Conservation (phyloP, 1,140 invertebrate genomes). For the Carcinoscorpius rotundicauda region DNA sequence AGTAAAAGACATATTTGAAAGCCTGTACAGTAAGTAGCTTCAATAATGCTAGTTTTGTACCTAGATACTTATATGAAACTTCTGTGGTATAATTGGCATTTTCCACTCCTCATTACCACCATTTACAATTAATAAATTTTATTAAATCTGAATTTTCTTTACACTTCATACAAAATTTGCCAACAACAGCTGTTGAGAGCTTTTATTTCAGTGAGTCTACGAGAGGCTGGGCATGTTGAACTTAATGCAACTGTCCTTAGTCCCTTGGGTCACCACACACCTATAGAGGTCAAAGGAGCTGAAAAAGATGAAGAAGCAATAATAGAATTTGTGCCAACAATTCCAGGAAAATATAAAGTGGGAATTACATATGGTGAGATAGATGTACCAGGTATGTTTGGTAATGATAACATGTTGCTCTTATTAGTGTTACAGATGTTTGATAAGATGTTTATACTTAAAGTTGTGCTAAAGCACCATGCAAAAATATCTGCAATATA, state of each 20-base stretch:
- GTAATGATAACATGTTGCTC: too few species aligned
- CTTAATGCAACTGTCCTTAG: constrained; percentile 76
- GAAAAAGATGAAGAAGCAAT: constrained; percentile 53
- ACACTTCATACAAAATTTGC: background rate
- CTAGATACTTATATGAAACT: too few species aligned
- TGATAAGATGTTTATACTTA: too few species aligned
- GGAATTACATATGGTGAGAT: constrained; percentile 74
- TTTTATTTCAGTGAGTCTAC: constrained; percentile 57
- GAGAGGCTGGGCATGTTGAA: constrained; percentile 77
- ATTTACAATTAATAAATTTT: background rate
- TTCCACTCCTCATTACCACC: too few species aligned
- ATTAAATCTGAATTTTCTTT: background rate
- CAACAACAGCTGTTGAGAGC: background rate
- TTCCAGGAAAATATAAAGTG: constrained; percentile 80
- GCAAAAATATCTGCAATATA: too few species aligned
- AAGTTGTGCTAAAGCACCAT: too few species aligned
- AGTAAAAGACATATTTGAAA: too few species aligned
- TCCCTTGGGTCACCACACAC: constrained; percentile 73
- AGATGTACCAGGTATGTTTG: constrained; percentile 37
- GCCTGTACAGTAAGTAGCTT: too few species aligned
- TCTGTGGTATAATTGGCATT: too few species aligned
- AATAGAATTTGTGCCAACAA: constrained; percentile 71
- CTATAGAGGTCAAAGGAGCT: constrained; percentile 60
- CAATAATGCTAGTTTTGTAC: too few species aligned
- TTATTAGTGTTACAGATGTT: too few species aligned